Percentiles rank a stretch among this genome's conserved stretches.
Conservation (phyloP, 2,797 vertebrate species). For the Pangasius djambal region DNA sequence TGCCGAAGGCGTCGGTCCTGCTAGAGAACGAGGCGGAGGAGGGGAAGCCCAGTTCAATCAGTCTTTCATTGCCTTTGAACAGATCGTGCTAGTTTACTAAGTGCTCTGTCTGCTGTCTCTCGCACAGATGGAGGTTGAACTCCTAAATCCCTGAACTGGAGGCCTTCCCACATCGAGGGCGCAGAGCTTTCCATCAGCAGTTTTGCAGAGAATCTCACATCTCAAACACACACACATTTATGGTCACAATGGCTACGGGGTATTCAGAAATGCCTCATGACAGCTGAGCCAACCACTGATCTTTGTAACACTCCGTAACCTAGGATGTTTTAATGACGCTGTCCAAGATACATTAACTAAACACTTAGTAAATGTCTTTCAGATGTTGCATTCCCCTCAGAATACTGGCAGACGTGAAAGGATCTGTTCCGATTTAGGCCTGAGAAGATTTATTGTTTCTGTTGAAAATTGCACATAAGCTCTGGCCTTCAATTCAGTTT, state of each 20-base stretch:
- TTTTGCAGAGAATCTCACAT: constrained; percentile 50
- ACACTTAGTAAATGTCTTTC: constrained; percentile 72
- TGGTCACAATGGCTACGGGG: constrained; percentile 65
- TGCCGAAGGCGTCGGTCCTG: constrained; percentile 11
- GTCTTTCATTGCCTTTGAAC: constrained; percentile 75
- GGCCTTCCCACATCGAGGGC: constrained; percentile 67
- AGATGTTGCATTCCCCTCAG: constrained; percentile 65
- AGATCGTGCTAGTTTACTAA: constrained; percentile 78
- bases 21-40: constrained; percentile 51
- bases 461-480: constrained; percentile 61
- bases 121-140: constrained; percentile 75
- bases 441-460: constrained; percentile 72
- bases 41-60: constrained; percentile 60
- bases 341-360: constrained; percentile 68
- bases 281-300: constrained; percentile 65
- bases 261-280: constrained; percentile 69
- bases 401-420: constrained; percentile 60
- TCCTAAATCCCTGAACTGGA: constrained; percentile 72
- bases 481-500: constrained; percentile 17
- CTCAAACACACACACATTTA: constrained; percentile 26
- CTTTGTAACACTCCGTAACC: constrained; percentile 68
- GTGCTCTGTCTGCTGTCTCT: constrained; percentile 69
- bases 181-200: constrained; percentile 73
- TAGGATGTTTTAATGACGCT: constrained; percentile 71
- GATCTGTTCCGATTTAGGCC: constrained; percentile 64